Percentiles rank a stretch among this genome's conserved stretches.
Evolutionary conservation across 2,113 vertebrate genomes (phyloP).

Genomic region (Terrapene triunguis): DNA sequence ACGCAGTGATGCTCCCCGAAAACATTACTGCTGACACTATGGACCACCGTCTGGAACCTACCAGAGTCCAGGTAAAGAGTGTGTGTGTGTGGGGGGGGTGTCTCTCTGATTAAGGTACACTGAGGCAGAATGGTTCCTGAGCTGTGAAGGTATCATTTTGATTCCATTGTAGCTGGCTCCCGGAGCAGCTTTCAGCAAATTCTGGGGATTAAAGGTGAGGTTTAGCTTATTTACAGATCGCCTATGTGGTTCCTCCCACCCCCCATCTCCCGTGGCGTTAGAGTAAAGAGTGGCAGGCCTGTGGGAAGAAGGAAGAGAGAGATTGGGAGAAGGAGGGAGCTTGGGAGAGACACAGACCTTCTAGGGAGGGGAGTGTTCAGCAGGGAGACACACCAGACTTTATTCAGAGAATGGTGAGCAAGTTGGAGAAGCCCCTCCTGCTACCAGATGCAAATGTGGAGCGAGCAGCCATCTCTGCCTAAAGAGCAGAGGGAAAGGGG

Average conservation of each 20-base stretch:
- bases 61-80: slow-evolving; percentile 87
- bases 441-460: background rate
- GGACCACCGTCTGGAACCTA: slow-evolving; percentile 91
- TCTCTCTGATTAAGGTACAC: background rate
- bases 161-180: background rate
- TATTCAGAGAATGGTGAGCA: background rate
- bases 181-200: background rate
- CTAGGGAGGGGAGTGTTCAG: background rate
- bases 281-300: background rate
- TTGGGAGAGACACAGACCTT: background rate
- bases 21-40: slow-evolving; percentile 86
- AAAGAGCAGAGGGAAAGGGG: background rate
- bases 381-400: background rate
- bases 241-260: too few species aligned
- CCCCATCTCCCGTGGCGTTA: background rate
- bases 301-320: background rate
- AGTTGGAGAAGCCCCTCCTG: background rate
- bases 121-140: background rate
- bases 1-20: slow-evolving; percentile 88
- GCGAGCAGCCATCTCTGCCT: background rate
- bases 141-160: accelerated
- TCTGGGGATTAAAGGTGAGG: background rate
- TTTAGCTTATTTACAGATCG: background rate
- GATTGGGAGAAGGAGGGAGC: background rate
- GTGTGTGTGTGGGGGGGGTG: background rate